Conservation (phyloP, 92 coral and sea anemone genomes). For the Siderastrea radians region DNA sequence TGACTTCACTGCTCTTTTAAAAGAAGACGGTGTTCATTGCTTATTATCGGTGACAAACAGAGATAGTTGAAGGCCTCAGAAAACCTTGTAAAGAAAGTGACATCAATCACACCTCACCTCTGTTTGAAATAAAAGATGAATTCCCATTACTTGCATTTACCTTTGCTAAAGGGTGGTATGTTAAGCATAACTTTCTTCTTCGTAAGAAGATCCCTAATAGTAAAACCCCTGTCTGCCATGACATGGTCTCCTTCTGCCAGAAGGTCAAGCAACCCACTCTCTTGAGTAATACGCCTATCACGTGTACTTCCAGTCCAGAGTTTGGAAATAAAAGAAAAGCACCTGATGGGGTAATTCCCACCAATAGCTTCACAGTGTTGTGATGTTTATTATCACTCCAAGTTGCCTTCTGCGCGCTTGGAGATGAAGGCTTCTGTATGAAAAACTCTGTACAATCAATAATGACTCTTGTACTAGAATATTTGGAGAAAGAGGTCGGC, state of each 20-base stretch:
- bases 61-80: no score
- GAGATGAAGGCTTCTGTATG: conserved; percentile 60
- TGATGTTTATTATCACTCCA: conserved; percentile 35
- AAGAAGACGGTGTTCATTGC: no score
- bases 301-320: conserved; percentile 67
- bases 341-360: conserved; percentile 62
- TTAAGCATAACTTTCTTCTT: conserved; percentile 57
- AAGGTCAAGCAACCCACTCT: conserved; percentile 61
- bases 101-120: no score
- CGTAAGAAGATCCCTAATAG: no score
- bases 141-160: background rate
- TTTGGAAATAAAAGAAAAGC: conserved; percentile 53
- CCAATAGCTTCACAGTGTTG: conserved; percentile 56
- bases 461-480: conserved; percentile 26
- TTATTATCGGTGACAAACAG: no score
- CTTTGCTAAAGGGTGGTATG: conserved; percentile 69
- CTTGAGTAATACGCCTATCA: conserved; percentile 62
- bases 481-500: conserved; percentile 43
- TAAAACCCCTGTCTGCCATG: no score
- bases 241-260: conserved; percentile 49
- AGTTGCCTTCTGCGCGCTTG: no score
- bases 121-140: no score
- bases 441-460: conserved; percentile 39
- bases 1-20: no score
- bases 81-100: no score